Conservation (phyloP, 2,797 vertebrate species). For the Poecilia wingei region DNA sequence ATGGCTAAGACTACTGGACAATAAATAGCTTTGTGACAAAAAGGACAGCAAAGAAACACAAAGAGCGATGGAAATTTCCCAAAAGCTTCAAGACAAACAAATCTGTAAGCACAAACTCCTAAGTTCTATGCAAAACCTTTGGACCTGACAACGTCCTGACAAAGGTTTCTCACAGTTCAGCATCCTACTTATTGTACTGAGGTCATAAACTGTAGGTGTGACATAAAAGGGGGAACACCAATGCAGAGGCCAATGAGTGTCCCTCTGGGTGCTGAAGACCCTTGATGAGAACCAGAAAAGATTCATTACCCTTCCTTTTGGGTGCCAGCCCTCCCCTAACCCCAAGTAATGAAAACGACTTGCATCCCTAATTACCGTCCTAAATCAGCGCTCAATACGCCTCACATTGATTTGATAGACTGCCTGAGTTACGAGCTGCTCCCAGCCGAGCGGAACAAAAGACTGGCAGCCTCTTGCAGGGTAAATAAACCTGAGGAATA, state of each 20-base stretch:
- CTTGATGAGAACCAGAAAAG: slow-evolving; percentile 21
- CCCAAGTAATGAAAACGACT: slow-evolving; percentile 82
- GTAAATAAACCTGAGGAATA: slow-evolving; percentile 77
- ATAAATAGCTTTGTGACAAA: neutral
- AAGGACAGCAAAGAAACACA: neutral
- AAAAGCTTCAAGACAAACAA: neutral
- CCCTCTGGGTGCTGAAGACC: slow-evolving; percentile 38
- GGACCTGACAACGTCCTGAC: neutral
- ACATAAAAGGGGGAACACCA: slow-evolving; percentile 33
- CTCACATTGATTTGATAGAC: slow-evolving; percentile 76
- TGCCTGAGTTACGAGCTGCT: slow-evolving; percentile 74
- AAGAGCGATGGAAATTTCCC: no score
- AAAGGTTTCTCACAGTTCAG: slow-evolving; percentile 50
- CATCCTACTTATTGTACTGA: slow-evolving; percentile 14
- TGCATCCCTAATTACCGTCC: slow-evolving; percentile 79
- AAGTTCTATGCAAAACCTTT: neutral
- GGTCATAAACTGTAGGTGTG: slow-evolving; percentile 16
- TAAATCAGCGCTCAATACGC: slow-evolving; percentile 78
- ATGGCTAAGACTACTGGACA: neutral
- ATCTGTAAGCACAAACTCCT: neutral
- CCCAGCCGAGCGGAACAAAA: slow-evolving; percentile 72
- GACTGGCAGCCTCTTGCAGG: slow-evolving; percentile 61
- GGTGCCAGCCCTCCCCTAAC: slow-evolving; percentile 28
- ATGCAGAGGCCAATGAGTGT: slow-evolving; percentile 33
- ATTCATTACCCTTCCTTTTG: slow-evolving; percentile 20